Conservation (phyloP, 30 jellyfish, hydroid and myxozoan genomes). For the Aurelia coerulea region DNA sequence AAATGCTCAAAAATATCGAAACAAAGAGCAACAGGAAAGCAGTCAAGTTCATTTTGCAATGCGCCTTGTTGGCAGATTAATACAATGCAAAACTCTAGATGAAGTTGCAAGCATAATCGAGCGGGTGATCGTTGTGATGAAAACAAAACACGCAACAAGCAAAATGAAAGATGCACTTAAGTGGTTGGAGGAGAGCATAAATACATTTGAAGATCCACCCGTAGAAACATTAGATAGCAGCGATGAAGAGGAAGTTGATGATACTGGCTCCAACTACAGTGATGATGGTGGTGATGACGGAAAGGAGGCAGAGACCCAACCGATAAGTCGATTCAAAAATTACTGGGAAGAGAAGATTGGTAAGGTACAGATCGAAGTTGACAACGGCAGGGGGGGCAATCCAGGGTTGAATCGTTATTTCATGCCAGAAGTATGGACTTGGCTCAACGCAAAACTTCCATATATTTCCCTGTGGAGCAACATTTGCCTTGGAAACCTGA, state of each 20-base stretch:
- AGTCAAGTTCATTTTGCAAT: constrained; percentile 23
- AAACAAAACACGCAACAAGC: neutral
- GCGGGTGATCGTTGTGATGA: neutral
- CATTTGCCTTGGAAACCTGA: constrained; percentile 15
- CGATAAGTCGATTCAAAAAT: neutral
- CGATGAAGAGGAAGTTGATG: neutral
- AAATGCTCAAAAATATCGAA: neutral
- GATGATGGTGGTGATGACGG: neutral
- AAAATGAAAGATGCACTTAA: constrained; percentile 11
- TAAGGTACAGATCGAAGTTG: neutral
- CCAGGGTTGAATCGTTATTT: constrained; percentile 1
- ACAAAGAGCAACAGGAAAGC: constrained; percentile 15
- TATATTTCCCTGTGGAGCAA: constrained; percentile 17
- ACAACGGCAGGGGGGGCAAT: neutral
- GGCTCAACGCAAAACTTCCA: constrained; percentile 10
- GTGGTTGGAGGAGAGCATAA: constrained; percentile 7
- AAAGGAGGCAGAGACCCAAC: neutral
- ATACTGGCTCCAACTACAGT: neutral
- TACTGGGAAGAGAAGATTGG: neutral
- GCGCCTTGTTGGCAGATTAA: constrained; percentile 24
- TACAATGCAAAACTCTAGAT: neutral
- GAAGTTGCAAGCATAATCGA: neutral
- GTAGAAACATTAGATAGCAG: too few species aligned
- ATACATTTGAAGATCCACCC: neutral
- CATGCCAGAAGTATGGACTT: neutral